Base-by-base conservation (phyloP, 2,113 vertebrate genomes). In the Anoplopoma fimbria region DNA sequence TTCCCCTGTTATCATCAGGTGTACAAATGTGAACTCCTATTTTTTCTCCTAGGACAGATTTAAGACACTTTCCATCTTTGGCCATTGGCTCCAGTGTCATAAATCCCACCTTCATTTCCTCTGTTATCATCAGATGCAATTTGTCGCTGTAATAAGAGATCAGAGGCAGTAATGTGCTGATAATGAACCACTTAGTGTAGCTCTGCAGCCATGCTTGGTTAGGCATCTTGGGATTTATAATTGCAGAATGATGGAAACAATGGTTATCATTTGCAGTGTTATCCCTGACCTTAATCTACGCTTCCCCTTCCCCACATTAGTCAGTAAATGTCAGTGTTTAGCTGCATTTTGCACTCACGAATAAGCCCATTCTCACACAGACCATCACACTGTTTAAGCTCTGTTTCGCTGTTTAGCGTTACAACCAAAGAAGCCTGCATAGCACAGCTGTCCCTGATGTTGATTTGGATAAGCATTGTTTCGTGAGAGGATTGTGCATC, bases 81-180 rank as follows among this genome's bases (percentile, higher is more conserved):
- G 81, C 81, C 45, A 81, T 63, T 73, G 84, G 62, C 75, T 88
- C 68, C 31, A 0, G 61, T 74, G 65, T 81, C 85, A 89, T 90
- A 88, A 91, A 91, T 87, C 86, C 76, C 78, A 87, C 80, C 85
- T 88, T 89, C 70, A 86, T 86, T 88, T 92, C 83, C 86, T 85
- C 69, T 67, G 17, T 79, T 77, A 84, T 84, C 86, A 77, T 83
- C 79, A 75, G 75, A 87, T 65, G 85, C 88, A 91, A 90, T 92
- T 91, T 91, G 88, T 88, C 38, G 33, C 70, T 69, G 87, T 86
- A 84, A 83, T 86, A 87, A 77, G 79, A 91, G 83, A 90, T 93
- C 85, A 86, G 64, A 68, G 84, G 87, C 87, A 67, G 64, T 90
- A 77, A 90, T 81, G 86, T 75, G 75, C 74, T 85, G 87, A 89